These are phyloP conservation scores for Tokudaia tokunoshimensis DNA, from an alignment of 2,797 vertebrate species.

Conservation along the genomic window DNA sequence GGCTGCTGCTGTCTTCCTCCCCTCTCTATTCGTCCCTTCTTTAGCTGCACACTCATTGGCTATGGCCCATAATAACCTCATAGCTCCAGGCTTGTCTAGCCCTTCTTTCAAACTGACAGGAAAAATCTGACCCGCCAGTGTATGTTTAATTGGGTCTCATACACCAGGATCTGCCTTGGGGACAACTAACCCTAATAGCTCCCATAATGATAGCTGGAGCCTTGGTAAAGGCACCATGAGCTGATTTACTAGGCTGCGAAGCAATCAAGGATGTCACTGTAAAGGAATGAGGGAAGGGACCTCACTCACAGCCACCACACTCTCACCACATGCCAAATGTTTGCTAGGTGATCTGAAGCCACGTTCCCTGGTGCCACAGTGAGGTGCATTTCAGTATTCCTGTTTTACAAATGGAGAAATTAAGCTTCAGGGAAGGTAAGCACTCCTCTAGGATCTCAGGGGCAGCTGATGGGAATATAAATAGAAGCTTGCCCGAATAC, in stretches of 20 bases:
- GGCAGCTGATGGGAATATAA: not conserved
- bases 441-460: not conserved
- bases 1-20: not conserved
- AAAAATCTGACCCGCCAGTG: not conserved
- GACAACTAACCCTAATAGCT: not conserved
- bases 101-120: slow-evolving; percentile 42
- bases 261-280: not conserved
- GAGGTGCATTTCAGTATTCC: not conserved
- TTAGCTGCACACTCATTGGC: not conserved
- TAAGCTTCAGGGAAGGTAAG: not conserved
- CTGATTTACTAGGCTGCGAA: not conserved
- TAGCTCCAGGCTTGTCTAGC: not conserved
- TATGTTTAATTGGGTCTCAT: not conserved
- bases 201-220: not conserved
- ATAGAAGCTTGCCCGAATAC: not conserved
- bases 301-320: not conserved
- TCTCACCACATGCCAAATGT: not conserved
- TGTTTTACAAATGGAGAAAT: slow-evolving; percentile 19
- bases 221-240: not conserved
- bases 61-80: not conserved
- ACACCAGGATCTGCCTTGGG: not conserved
- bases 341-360: not conserved
- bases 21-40: not conserved
- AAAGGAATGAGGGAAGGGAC: not conserved
- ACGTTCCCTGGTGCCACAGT: not conserved